Evolutionary conservation across 2,113 vertebrate species (phyloP), one percentile per base, ranked within the genome.

Genomic region (Daubentonia madagascariensis): DNA sequence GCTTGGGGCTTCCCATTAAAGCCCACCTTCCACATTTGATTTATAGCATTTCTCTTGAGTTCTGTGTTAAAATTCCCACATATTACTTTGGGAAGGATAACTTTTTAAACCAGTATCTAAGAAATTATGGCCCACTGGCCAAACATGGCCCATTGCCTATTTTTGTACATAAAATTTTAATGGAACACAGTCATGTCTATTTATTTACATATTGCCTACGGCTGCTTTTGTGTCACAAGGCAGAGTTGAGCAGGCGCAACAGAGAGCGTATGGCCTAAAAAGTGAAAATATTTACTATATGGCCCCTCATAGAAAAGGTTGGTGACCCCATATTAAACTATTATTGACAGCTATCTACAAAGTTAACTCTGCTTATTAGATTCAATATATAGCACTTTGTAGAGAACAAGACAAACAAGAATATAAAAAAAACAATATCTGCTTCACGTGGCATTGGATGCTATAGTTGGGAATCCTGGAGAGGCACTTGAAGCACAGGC

Each of bases 361-460:
- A 81, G 35, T 57, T 78, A 86, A 35, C 5, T 67, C 14, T 78
- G 50, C 4, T 57, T 72, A 37, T 72, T 79, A 59, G 23, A 52
- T 45, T 83, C 73, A 59, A 23, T 25, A n/a, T 40, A 22, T 23
- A 43, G 3, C 7, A 43, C 35, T 37, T 37, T 52, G 35, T 50
- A 85, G 32, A 88, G n/a, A 32, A 67, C 6, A 61, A 79, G 20
- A 63, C 11, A 70, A 61, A 43, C 3, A 48, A 88, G 72, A 68
- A 17, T 10, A 30, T 30, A 30, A 57, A 89, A 92, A 91, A 16
- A 50, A 50, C 1, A 48, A 1, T 35, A 32, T 14, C 8, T 52
- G 23, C 37, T 35, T 91, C 1, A 17, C 8, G 6, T 65, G 2
- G 8, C 32, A 3, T 0, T 57, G 17, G 20, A 7, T 37, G 25